Conservation (phyloP, 1,140 invertebrate species). For the Rhyacophila brunnea region DNA sequence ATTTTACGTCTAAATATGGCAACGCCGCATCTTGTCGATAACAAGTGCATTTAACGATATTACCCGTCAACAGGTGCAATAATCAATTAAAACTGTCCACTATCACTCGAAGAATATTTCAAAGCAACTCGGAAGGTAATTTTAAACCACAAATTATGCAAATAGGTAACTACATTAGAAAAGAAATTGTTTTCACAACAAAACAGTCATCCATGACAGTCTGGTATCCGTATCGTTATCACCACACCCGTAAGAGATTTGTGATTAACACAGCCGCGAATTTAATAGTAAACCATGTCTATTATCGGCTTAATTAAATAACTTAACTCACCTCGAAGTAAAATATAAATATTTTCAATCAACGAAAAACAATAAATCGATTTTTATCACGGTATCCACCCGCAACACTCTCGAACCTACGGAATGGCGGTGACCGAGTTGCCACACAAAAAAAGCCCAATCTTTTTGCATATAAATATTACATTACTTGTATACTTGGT, state of each 20-base stretch:
- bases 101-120: neutral
- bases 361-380: slow-evolving; percentile 18
- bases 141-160: too few species aligned
- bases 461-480: too few species aligned
- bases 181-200: slow-evolving; percentile 24
- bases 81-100: neutral
- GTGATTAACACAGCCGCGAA: neutral
- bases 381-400: slow-evolving; percentile 22
- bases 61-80: neutral
- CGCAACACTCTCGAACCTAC: slow-evolving; percentile 16
- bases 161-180: too few species aligned
- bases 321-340: slow-evolving; percentile 16
- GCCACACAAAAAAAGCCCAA: slow-evolving; percentile 7
- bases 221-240: slow-evolving; percentile 18
- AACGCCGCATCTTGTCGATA: slow-evolving; percentile 12
- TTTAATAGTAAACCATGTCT: neutral
- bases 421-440: slow-evolving; percentile 18
- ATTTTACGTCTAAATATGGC: slow-evolving; percentile 17
- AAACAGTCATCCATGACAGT: slow-evolving; percentile 29
- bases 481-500: too few species aligned
- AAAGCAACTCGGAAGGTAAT: neutral
- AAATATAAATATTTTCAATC: slow-evolving; percentile 16
- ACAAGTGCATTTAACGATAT: slow-evolving; percentile 11
- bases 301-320: neutral
- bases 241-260: slow-evolving; percentile 17